Evolutionary conservation across 2,797 vertebrate genomes (phyloP), one percentile per base, ranked within the genome.

Genomic region (Sebastes hopkinsi): DNA sequence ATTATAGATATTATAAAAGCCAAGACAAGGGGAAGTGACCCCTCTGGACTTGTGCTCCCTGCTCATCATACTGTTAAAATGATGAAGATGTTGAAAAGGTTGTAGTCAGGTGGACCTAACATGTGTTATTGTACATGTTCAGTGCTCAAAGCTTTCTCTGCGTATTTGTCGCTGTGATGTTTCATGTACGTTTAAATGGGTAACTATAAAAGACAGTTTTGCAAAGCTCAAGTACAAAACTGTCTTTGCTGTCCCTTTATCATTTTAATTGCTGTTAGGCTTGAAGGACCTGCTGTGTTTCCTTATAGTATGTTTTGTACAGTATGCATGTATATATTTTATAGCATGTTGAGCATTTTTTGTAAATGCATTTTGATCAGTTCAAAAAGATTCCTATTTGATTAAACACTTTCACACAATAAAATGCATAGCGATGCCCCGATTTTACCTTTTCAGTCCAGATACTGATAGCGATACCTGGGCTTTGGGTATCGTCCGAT

Each of bases 1-100:
- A 94, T 94, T 90, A 90, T 94, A 79, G 74, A 93, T 94, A 69
- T 85, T 84, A 87, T 91, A 92, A 94, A 92, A 92, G 89, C 78
- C 18, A 58, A 75, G 78, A 87, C 88, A 88, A 84, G 81, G 22
- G 29, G 5, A 58, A 56, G 27, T 75, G 66, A 81, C 60, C 76
- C 73, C 70, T 16, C 22, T 61, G 59, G 67, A 72, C 68, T 27
- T 2, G 11, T 38, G 59, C 55, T 77, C 38, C 25, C 62, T 65
- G 64, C 65, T 62, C 20, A 56, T 81, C 32, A 68, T 69, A 71
- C 50, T 74, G 69, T 81, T 66, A 64, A 77, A 67, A 74, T 54
- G 3, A 52, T 22, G 22, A 56, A 14, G 42, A 77, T 6, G 1
- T 4, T 10, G 8, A 70, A 65, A 22, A 66, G 46, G 67, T 18